Evolutionary conservation across 2,797 vertebrate species (phyloP), one percentile per base, ranked within the genome.

Genomic region (Eutrigla gurnardus): DNA sequence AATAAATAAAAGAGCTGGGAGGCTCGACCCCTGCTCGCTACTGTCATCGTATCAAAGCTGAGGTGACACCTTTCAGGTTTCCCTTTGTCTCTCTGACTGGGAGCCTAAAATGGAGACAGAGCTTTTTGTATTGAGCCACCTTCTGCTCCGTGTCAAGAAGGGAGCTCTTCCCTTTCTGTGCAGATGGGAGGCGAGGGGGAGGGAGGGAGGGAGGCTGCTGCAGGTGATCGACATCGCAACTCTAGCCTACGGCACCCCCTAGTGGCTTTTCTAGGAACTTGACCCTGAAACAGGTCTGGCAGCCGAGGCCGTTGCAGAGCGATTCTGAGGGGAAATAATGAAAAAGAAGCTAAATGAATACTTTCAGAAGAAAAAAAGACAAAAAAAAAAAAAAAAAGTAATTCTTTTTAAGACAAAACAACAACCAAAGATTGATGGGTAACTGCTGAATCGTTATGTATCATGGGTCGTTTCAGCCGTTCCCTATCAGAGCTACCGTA

Each of bases 391-490:
- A 71, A 46, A 70, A 64, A 37, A 32, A 6, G 80, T 33, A 1
- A n/a, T 32, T 15, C 77, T 70, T 87, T 87, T 82, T 75, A 42
- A 74, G 7, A 18, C 7, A 32, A 18, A 53, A 53, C 52, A 64
- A 81, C 75, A 91, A 93, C 91, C 92, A 93, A 93, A 93, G 91
- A 92, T 88, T 76, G 84, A 89, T 81, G 87, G 87, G 88, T 59
- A 72, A 86, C 88, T 92, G 91, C 90, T 90, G 85, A 87, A 88
- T 78, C 70, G 40, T 81, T 57, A 77, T 84, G 86, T 73, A 85
- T 79, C 64, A 70, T 88, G 83, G 84, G 90, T 91, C 82, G 77
- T 88, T 91, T 88, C 77, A 81, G 88, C 81, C 90, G 90, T 87
- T 86, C 59, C 85, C 84, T 66, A 55, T 90, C 85, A 82, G 79